phyloP scores from a whole-genome alignment of 2,113 vertebrate species.

The Stegostoma tigrinum region DNA sequence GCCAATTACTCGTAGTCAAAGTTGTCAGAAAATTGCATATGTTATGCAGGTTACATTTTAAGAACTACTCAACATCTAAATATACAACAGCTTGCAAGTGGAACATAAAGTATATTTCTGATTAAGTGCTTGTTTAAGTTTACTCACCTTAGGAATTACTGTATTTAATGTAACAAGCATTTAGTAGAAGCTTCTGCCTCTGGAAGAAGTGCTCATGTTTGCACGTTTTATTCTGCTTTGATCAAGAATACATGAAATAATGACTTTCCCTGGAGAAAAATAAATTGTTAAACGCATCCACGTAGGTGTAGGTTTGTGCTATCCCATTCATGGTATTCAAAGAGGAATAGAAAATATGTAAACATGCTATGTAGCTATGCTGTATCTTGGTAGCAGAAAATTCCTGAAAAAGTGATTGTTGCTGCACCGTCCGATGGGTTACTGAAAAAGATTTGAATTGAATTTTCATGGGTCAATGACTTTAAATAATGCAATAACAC shows the following conservation, averaged over 20 bases:
- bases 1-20: neutral
- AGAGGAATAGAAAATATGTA: neutral
- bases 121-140: neutral
- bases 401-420: neutral
- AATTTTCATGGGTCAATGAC: neutral
- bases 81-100: neutral
- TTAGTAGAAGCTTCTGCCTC: neutral
- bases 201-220: neutral
- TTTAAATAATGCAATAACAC: neutral
- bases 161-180: neutral
- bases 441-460: neutral
- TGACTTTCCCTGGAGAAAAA: neutral
- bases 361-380: neutral
- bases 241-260: neutral
- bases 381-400: neutral
- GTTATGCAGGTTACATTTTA: slow-evolving; percentile 5
- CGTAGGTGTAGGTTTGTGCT: neutral
- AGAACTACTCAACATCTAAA: neutral
- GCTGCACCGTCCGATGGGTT: neutral
- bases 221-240: neutral
- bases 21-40: neutral
- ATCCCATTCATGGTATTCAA: neutral
- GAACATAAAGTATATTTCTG: neutral
- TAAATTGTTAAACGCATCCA: neutral
- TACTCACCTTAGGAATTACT: neutral